These are phyloP conservation scores for Microtus richardsoni DNA, from an alignment of 2,113 vertebrate species.

Conservation along the genomic window DNA sequence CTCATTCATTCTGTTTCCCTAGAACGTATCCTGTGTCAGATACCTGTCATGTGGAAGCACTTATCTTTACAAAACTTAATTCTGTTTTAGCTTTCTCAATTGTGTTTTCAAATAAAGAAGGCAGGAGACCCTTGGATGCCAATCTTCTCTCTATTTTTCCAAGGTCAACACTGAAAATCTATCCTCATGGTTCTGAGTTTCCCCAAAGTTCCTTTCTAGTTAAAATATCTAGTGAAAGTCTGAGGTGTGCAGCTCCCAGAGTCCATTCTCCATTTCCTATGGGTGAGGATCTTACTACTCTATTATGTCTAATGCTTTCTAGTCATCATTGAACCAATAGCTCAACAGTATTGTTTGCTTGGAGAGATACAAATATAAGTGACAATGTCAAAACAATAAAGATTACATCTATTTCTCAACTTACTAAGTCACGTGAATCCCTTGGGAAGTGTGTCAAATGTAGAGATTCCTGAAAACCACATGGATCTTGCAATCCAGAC, in stretches of 20 bases:
- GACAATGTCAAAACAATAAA: neutral
- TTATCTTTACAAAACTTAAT: neutral
- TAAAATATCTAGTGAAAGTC: neutral
- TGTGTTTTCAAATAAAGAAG: neutral
- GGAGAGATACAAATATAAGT: neutral
- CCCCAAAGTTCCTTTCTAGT: neutral
- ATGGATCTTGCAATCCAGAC: neutral
- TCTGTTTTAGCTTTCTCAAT: neutral
- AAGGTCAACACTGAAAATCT: neutral
- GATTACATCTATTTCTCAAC: neutral
- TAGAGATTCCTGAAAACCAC: neutral
- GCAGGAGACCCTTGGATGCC: neutral
- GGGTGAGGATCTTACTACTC: rapidly evolving
- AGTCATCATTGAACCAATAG: neutral
- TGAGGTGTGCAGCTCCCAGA: neutral
- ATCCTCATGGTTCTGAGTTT: neutral
- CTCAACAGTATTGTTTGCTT: neutral
- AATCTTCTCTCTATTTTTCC: neutral
- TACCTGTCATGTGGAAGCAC: neutral
- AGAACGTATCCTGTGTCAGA: neutral
- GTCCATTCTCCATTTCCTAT: neutral
- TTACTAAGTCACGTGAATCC: neutral
- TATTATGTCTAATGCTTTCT: too few species aligned
- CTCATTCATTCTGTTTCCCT: neutral
- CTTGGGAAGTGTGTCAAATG: neutral